Base-by-base conservation (phyloP, 2,888 invertebrate species). In the Agrotis puta region DNA sequence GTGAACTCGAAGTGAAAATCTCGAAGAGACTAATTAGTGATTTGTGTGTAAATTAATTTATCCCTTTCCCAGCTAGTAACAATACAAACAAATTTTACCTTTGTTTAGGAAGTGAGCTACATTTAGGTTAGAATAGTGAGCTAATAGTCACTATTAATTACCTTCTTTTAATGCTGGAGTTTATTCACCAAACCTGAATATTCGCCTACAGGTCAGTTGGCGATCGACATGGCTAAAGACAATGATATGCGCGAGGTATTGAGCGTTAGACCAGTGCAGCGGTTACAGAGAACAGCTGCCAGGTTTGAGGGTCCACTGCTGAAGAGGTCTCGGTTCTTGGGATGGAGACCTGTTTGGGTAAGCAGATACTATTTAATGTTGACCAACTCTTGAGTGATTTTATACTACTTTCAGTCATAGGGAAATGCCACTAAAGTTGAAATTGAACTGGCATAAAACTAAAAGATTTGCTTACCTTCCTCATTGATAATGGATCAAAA, bases 281-380 rank as follows among this genome's bases (percentile, higher is more conserved):
- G 96, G 80, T 87, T 97, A 72, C 97, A 97, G 83, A 94, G 96
- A 64, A 96, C 96, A 0, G 97, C 97, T 0, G 94, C 95, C 9
- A 85, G 97, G 67, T 97, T 97, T 89, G 97, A 97, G 85, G 97
- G 97, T 0, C 96, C 97, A n/a, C 89, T 97, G 62, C 91, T 97
- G 6, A 97, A 97, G 91, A 92, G 97, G 68, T 97, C 97, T 0
- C 89, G 97, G 50, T 97, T 97, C 85, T 91, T 97, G 0, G 97
- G 97, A 14, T 97, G 97, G 97, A 96, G 97, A 84, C 95, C 96
- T 2, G 94, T 97, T 59, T 97, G 97, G 97, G 97, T 97, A 78
- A 88, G 67, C 16, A 13, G 1, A 20, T 18, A 14, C 27, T 16
- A 27, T 27, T 11, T 39, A 11, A 39, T 39, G 11, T 11, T 39